Conservation (phyloP, 2,888 invertebrate genomes). For the Orthosia gothica region DNA sequence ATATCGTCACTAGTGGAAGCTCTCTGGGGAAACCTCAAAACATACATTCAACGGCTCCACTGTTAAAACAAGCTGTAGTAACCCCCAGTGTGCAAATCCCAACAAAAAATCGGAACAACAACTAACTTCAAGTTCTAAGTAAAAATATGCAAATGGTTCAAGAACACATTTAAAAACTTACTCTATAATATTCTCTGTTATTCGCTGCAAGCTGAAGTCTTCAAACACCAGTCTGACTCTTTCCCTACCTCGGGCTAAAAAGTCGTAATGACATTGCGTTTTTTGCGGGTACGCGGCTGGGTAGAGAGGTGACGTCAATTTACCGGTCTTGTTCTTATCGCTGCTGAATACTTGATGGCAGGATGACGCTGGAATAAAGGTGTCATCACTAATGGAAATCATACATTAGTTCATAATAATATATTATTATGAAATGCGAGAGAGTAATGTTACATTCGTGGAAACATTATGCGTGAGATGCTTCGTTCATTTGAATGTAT, state of each 20-base stretch:
- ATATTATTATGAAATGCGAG: background rate
- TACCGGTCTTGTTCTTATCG: conserved; percentile 95
- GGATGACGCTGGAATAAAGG: conserved; percentile 92
- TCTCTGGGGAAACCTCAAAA: background rate
- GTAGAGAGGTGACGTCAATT: conserved; percentile 96
- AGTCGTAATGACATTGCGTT: conserved; percentile 97
- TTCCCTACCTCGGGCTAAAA: conserved; percentile 96
- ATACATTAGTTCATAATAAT: conserved; percentile 26
- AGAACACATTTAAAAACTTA: conserved; percentile 84
- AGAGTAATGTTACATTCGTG: conserved; percentile 14
- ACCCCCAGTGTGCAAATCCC: background rate
- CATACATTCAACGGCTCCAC: background rate
- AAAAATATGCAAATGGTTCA: background rate
- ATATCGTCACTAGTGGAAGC: background rate
- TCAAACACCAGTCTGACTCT: conserved; percentile 96
- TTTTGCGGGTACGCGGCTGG: conserved; percentile 95
- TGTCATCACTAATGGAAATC: conserved; percentile 52
- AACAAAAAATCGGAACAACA: background rate
- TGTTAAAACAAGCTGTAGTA: background rate
- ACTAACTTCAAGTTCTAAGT: background rate
- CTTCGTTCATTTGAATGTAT: conserved; percentile 5
- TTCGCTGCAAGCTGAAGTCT: conserved; percentile 95
- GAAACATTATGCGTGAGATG: conserved; percentile 20
- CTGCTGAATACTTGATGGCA: conserved; percentile 95
- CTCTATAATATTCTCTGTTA: conserved; percentile 92